phyloP scores from a whole-genome alignment of 2,797 vertebrate genomes.

The Pitangus sulphuratus region DNA sequence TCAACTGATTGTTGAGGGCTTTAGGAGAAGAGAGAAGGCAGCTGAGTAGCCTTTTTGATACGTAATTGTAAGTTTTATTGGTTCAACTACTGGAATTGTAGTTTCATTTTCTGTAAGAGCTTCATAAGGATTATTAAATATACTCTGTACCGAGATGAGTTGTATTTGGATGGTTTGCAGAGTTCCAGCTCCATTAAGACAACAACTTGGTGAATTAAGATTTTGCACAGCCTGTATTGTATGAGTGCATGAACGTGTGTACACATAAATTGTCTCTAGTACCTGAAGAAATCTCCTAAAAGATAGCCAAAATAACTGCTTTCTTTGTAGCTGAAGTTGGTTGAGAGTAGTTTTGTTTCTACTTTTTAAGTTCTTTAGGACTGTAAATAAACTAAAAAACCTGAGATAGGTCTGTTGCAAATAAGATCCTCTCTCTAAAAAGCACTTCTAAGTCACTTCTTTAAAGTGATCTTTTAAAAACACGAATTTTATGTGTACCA shows the following conservation, averaged over 20 bases:
- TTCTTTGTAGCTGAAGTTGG: neutral
- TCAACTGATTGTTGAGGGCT: neutral
- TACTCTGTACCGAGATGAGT: neutral
- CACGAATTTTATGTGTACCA: neutral
- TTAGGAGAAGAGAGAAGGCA: neutral
- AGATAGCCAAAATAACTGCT: neutral
- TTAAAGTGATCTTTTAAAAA: neutral
- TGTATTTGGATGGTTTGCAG: neutral
- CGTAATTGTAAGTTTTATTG: neutral
- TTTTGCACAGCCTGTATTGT: neutral
- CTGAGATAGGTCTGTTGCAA: neutral
- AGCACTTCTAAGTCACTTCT: neutral
- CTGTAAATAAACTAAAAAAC: neutral
- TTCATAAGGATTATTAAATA: neutral
- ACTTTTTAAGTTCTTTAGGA: neutral
- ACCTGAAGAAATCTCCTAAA: neutral
- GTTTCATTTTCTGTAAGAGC: neutral
- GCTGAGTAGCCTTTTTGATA: neutral
- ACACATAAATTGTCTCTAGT: neutral
- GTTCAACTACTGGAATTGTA: neutral
- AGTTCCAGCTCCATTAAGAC: neutral
- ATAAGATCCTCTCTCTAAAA: neutral
- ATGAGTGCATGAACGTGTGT: neutral
- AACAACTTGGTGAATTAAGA: neutral
- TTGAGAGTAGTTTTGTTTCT: neutral